phyloP scores from a whole-genome alignment of 2,113 vertebrate genomes.

The Salvator merianae region DNA sequence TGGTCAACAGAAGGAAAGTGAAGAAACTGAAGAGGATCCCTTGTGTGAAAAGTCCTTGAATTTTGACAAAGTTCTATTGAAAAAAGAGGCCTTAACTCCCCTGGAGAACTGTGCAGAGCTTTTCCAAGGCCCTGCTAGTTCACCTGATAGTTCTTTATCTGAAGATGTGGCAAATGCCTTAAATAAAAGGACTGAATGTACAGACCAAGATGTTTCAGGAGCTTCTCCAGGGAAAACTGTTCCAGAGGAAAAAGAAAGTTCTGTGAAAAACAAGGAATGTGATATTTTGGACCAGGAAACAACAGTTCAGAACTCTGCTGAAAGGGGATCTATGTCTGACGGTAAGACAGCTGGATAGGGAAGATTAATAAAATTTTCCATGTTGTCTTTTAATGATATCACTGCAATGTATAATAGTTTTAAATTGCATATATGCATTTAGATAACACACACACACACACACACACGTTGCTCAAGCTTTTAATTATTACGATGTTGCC shows the following conservation, averaged over 20 bases:
- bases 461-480: no score
- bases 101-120: background rate
- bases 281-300: background rate
- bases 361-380: background rate
- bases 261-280: no score
- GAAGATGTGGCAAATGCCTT: background rate
- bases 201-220: background rate
- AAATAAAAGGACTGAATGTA: background rate
- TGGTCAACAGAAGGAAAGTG: conserved; percentile 19
- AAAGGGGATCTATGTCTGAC: conserved; percentile 39
- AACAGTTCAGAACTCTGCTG: conserved; percentile 27
- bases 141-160: background rate
- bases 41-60: background rate
- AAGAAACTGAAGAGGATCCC: background rate
- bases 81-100: background rate
- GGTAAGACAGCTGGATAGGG: conserved; percentile 61
- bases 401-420: background rate
- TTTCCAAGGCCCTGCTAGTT: background rate
- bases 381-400: background rate
- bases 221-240: no score
- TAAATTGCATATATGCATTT: background rate
- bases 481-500: no score
- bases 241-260: background rate
- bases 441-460: no score
- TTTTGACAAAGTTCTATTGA: background rate